phyloP scores from a whole-genome alignment of 2,113 vertebrate genomes.

The Oenanthe oenanthe region DNA sequence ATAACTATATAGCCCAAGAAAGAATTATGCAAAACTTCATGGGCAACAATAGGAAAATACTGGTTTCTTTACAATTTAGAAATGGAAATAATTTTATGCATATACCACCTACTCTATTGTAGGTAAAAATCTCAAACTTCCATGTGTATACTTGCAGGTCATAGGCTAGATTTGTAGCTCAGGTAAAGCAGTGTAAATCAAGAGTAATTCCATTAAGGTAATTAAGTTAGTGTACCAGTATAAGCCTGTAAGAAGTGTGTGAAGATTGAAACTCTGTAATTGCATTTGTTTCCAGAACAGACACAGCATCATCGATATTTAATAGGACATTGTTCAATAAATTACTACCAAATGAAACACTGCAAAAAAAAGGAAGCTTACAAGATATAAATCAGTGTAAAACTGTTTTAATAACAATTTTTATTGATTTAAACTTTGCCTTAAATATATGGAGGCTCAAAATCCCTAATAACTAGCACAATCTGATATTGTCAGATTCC shows the following conservation, averaged over 20 bases:
- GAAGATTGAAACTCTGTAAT: conserved; percentile 50
- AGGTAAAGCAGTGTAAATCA: neutral
- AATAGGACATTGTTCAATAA: conserved; percentile 36
- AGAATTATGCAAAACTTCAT: neutral
- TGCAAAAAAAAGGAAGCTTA: conserved; percentile 4
- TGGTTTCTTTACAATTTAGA: neutral
- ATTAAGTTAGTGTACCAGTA: conserved; percentile 23
- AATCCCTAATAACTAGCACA: accelerated
- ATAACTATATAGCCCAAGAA: neutral
- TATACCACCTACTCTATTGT: neutral
- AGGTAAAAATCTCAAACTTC: neutral
- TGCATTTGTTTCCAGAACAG: conserved; percentile 58
- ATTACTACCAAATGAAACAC: conserved; percentile 26
- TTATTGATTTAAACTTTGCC: conserved; percentile 9
- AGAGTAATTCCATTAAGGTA: conserved; percentile 13
- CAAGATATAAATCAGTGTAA: neutral
- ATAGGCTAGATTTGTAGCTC: neutral
- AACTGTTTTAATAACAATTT: neutral
- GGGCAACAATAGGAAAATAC: conserved; percentile 33
- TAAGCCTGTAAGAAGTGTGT: neutral
- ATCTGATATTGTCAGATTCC: neutral
- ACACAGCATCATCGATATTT: conserved; percentile 12
- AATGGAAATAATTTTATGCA: conserved; percentile 27
- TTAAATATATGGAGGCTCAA: neutral
- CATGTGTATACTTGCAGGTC: neutral